These are phyloP conservation scores for Gerris lacustris DNA, from an alignment of 2,888 invertebrate species.

Conservation along the genomic window DNA sequence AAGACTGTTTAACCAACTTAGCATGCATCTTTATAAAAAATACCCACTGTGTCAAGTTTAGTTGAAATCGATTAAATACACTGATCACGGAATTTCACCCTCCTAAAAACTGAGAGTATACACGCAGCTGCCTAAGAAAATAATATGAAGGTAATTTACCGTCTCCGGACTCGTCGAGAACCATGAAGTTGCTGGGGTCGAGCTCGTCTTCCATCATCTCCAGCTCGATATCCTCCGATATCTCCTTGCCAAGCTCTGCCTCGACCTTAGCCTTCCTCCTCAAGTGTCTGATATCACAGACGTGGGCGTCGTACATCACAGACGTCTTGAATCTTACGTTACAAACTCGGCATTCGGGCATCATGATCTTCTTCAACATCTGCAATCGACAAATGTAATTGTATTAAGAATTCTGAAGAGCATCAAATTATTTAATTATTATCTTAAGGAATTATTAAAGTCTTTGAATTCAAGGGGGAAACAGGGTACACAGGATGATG, in stretches of 20 bases:
- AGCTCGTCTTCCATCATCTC: constrained; percentile 45
- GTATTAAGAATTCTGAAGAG: neutral
- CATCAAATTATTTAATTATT: no score
- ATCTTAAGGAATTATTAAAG: no score
- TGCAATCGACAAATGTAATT: constrained; percentile 36
- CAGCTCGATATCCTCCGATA: constrained; percentile 9
- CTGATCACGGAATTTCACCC: no score
- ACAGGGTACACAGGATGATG: no score
- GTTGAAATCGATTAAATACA: no score
- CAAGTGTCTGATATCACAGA: constrained; percentile 61
- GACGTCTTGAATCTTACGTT: constrained; percentile 66
- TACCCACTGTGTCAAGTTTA: no score
- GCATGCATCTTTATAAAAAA: no score
- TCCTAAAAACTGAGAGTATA: no score
- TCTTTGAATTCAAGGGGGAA: no score
- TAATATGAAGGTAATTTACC: constrained; percentile 20
- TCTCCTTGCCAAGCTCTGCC: neutral
- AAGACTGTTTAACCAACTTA: no score
- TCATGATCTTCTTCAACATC: constrained; percentile 71
- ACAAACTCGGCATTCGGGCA: constrained; percentile 69
- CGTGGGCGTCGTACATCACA: constrained; percentile 73
- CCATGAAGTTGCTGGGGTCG: constrained; percentile 72
- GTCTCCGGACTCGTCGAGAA: constrained; percentile 74
- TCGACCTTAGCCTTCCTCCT: neutral
- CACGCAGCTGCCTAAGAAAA: no score